Conservation (phyloP, 2,113 vertebrate species). For the Mesembrinibis cayennensis region DNA sequence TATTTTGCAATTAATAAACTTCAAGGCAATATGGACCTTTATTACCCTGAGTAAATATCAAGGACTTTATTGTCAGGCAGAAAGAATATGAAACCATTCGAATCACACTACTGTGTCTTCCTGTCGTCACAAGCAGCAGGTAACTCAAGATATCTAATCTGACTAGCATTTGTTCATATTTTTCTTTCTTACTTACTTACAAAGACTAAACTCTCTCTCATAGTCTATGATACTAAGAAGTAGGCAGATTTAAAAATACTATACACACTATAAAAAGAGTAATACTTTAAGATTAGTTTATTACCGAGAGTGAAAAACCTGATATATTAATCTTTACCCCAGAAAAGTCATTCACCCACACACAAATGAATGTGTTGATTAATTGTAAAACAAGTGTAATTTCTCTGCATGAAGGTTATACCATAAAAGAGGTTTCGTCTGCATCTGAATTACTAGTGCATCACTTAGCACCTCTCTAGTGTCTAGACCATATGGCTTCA, state of each 20-base stretch:
- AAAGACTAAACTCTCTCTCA: not conserved
- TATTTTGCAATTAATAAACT: not conserved
- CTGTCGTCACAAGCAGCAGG: not conserved
- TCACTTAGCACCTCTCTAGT: constrained; percentile 14
- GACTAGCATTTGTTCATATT: not conserved
- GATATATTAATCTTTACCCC: not conserved
- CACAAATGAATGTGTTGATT: not conserved
- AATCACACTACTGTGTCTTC: not conserved
- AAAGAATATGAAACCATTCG: not conserved
- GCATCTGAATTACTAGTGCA: constrained; percentile 16
- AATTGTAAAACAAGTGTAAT: not conserved
- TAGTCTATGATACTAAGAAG: not conserved
- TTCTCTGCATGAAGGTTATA: not conserved
- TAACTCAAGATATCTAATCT: not conserved
- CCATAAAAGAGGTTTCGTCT: not conserved
- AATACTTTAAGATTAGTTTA: not conserved
- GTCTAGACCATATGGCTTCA: constrained; percentile 50
- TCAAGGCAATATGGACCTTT: not conserved
- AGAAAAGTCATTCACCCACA: not conserved
- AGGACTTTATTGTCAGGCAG: not conserved
- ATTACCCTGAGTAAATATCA: not conserved
- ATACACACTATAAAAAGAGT: not conserved
- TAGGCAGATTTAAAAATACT: not conserved
- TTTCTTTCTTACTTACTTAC: not conserved
- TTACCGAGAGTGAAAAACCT: not conserved